Base-by-base conservation (phyloP, 2,113 vertebrate species). In the Gulo gulo region DNA sequence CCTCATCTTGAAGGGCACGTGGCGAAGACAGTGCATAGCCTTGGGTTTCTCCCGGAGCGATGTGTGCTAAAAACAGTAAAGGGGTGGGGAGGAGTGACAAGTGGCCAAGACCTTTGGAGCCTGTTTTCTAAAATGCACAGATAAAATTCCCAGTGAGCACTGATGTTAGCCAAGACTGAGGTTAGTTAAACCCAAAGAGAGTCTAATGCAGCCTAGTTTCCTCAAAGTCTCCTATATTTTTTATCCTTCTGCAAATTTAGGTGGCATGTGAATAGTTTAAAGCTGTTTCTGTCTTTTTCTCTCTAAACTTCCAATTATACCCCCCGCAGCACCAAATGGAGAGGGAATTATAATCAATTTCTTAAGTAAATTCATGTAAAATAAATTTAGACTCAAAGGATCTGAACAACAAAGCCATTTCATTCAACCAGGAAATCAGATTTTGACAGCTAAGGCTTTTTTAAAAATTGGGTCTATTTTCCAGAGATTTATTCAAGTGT, bases 321-420 rank as follows among this genome's bases (percentile, higher is more conserved):
- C 61, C 81, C 84, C 95, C 26, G 0, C 71, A 20, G 65, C 39
- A 92, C 76, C 91, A 97, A 73, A 87, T 73, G 76, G 71, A 97
- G 88, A 42, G 63, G 29, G 63, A 88, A 78, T 85, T 84, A 69
- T 91, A 95, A 97, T 97, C 95, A 96, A 96, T 97, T 92, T 97
- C 95, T 94, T 91, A 96, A 97, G 84, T 96, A 98, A 97, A 97
- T 92, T 79, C 95, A 85, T 91, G 94, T 88, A 96, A 96, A 96
- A 97, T 88, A 97, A 83, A 94, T 95, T 95, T 67, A 96, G 71
- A 94, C 92, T 81, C 71, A 73, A 88, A 94, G 88, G 80, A 94
- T 89, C 89, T 47, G 71, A 97, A 86, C 74, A 95, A 91, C 82
- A 93, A 95, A 96, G 65, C 55, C 92, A 92, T 92, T 96, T 96